Evolutionary conservation across 2,797 vertebrate species (phyloP).

Genomic region (Centroberyx gerrardi): DNA sequence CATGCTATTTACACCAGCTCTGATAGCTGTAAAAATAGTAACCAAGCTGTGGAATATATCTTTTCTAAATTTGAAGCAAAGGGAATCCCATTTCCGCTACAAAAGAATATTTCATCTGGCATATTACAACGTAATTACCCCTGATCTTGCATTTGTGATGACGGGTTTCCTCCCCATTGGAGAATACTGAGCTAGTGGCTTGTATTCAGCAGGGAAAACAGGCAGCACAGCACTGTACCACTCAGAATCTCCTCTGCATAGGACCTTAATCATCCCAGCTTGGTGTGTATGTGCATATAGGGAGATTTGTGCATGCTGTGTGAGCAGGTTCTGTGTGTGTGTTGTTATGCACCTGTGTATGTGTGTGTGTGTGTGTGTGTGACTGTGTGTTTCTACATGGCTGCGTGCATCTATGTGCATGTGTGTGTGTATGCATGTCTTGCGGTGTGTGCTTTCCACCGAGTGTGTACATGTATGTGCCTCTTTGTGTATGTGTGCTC

Average conservation of each 20-base stretch:
- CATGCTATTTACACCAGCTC: background rate
- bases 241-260: constrained; percentile 75
- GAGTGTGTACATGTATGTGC: constrained; percentile 56
- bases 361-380: constrained; percentile 48
- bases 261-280: constrained; percentile 83
- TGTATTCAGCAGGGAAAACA: constrained; percentile 84
- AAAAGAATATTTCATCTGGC: constrained; percentile 76
- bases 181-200: constrained; percentile 77
- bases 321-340: constrained; percentile 46
- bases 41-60: constrained; percentile 54
- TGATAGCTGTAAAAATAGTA: constrained; percentile 46
- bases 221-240: constrained; percentile 67
- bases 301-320: constrained; percentile 73
- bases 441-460: constrained; percentile 12
- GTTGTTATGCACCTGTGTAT: constrained; percentile 52
- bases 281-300: constrained; percentile 79
- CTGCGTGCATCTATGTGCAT: constrained; percentile 57
- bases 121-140: constrained; percentile 80
- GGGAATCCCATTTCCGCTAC: constrained; percentile 65
- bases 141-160: constrained; percentile 80
- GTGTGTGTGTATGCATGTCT: constrained; percentile 12
- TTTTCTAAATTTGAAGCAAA: constrained; percentile 69
- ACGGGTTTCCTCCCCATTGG: constrained; percentile 76
- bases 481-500: background rate
- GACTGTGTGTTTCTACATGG: constrained; percentile 35